Evolutionary conservation across 2,113 vertebrate species (phyloP).

Genomic region (Heptranchias perlo): DNA sequence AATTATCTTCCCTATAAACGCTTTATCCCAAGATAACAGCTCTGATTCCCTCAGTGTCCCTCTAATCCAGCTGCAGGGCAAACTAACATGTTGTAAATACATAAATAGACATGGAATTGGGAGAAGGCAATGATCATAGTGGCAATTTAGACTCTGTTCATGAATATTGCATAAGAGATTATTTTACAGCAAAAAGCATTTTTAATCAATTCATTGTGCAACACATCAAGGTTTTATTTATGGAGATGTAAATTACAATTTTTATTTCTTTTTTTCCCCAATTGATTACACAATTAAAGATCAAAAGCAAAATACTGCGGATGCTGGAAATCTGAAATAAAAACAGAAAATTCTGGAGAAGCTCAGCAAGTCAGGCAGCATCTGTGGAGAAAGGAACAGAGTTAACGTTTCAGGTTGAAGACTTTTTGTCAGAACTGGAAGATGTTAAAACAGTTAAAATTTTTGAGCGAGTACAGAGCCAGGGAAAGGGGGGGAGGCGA

Average conservation of each 20-base stretch:
- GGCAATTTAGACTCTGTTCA: conserved; percentile 34
- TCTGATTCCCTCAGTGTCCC: conserved; percentile 42
- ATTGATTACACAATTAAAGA: conserved; percentile 37
- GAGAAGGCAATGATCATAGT: conserved; percentile 29
- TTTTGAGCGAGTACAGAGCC: no score
- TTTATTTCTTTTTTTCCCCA: conserved; percentile 29
- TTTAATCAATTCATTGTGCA: conserved; percentile 37
- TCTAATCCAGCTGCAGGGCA: conserved; percentile 44
- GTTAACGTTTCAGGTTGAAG: no score
- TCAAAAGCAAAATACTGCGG: no score
- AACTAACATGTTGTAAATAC: conserved; percentile 48
- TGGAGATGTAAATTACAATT: conserved; percentile 34
- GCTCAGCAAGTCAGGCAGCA: no score
- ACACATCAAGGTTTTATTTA: conserved; percentile 33
- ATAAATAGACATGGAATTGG: conserved; percentile 39
- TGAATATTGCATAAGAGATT: conserved; percentile 38
- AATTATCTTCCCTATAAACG: conserved; percentile 44
- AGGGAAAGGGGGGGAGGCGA: no score
- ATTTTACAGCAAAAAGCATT: conserved; percentile 27
- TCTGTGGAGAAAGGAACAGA: no score
- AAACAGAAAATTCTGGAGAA: no score
- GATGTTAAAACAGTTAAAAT: no score
- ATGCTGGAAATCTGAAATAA: no score
- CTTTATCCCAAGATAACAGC: conserved; percentile 44
- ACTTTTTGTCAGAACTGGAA: no score